A percentile compares a stretch with the other conserved stretches of the same genome.
Evolutionary conservation across 2,797 vertebrate species (phyloP).

Genomic region (Buceros bicornis): DNA sequence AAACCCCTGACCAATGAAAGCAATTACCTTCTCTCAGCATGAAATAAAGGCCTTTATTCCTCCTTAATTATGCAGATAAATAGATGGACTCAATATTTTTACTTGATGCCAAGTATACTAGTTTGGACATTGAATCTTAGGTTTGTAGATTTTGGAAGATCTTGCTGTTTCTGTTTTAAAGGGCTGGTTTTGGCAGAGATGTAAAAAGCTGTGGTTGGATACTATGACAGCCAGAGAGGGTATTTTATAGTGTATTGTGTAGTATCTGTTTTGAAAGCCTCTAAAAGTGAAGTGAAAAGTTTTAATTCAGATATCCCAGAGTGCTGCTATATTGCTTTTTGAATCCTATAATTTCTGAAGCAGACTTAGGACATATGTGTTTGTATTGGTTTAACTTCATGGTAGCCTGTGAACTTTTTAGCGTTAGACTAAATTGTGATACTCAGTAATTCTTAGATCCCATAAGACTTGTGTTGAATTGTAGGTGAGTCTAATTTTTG

Average conservation of each 20-base stretch:
- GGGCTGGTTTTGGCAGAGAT: background rate
- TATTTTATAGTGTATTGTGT: background rate
- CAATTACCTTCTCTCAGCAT: background rate
- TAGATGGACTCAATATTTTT: background rate
- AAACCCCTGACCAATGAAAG: background rate
- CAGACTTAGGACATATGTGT: background rate
- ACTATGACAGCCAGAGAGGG: rapidly evolving
- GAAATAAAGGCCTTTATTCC: background rate
- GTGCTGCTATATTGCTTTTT: background rate
- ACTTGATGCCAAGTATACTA: background rate
- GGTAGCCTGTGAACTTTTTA: background rate
- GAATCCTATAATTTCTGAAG: background rate
- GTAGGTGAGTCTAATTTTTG: background rate
- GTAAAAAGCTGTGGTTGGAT: background rate
- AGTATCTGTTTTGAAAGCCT: background rate
- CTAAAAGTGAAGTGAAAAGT: background rate
- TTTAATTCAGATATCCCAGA: background rate
- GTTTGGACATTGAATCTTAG: background rate
- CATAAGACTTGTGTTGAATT: background rate
- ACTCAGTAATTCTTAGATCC: background rate
- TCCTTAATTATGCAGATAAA: background rate
- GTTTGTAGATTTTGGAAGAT: background rate
- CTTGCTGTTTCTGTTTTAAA: background rate
- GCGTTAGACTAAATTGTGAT: too few species aligned
- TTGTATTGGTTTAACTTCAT: background rate